Conservation (phyloP, 2,113 vertebrate genomes). For the Pelecanoides urinatrix region DNA sequence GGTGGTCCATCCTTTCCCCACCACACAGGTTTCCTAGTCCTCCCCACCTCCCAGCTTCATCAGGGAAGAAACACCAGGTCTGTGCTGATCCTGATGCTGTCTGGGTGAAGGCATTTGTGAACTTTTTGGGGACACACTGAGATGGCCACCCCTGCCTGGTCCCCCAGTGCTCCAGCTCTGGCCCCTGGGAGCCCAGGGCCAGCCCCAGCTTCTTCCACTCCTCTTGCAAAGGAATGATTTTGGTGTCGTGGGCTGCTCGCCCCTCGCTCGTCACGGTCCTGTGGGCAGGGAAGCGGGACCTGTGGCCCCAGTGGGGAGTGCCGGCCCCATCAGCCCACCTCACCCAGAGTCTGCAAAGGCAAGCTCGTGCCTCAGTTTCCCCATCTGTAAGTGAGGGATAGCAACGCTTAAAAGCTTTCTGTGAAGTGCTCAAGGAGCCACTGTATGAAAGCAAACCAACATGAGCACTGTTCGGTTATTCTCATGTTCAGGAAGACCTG, state of each 20-base stretch:
- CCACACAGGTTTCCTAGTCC: not conserved
- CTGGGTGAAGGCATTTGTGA: not conserved
- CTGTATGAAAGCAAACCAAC: not conserved
- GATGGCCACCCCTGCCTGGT: fast-evolving
- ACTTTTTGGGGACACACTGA: not conserved
- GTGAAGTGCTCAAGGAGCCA: not conserved
- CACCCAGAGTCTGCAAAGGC: not conserved
- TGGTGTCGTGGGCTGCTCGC: not conserved
- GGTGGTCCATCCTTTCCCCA: not conserved
- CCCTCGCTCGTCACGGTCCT: not conserved
- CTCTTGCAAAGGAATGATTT: not conserved
- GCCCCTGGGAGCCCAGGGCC: not conserved
- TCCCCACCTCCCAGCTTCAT: not conserved
- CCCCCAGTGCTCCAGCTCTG: not conserved
- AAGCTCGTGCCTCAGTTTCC: not conserved
- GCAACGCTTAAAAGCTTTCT: not conserved
- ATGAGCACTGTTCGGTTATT: no score
- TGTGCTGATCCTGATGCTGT: fast-evolving
- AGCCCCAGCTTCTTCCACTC: not conserved
- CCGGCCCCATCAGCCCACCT: not conserved
- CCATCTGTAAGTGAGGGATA: not conserved
- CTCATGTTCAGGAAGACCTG: not conserved
- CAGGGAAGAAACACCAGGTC: not conserved
- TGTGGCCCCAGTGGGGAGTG: not conserved
- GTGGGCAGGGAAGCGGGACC: not conserved